Conservation (phyloP, 2,888 invertebrate genomes). For the Prostheceraeus crozeri region DNA sequence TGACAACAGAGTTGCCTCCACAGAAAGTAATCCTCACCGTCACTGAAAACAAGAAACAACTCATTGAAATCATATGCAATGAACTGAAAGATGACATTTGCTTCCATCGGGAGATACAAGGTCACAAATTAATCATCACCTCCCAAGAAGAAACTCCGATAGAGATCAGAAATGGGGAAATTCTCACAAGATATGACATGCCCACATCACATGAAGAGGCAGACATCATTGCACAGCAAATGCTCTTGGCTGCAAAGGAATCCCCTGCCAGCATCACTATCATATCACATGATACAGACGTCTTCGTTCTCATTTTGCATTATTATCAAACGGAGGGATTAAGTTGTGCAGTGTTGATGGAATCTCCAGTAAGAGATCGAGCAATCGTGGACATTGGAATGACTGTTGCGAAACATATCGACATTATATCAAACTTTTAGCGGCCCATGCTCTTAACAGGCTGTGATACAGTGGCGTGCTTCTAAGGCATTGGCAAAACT, state of each 20-base stretch:
- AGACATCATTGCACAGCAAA: conserved; percentile 41
- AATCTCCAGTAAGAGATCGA: background rate
- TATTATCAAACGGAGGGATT: background rate
- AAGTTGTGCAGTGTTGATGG: background rate
- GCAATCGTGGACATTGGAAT: background rate
- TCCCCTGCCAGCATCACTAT: background rate
- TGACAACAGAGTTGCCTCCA: conserved; percentile 37
- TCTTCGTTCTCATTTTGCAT: conserved; percentile 1
- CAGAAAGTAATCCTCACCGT: conserved; percentile 39
- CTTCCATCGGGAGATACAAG: background rate
- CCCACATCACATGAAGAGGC: conserved; percentile 41
- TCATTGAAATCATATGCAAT: conserved; percentile 41
- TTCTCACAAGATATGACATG: conserved; percentile 32
- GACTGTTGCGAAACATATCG: conserved; percentile 5
- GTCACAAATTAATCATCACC: conserved; percentile 27
- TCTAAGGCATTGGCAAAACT: background rate
- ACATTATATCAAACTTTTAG: background rate
- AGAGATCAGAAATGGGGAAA: conserved; percentile 25
- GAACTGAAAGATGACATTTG: conserved; percentile 9
- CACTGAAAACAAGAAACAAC: conserved; percentile 40
- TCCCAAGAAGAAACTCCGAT: conserved; percentile 22
- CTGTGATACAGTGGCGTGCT: conserved; percentile 18
- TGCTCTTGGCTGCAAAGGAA: conserved; percentile 2
- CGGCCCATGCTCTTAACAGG: conserved; percentile 14
- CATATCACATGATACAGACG: conserved; percentile 16